Conservation (phyloP, 1,140 invertebrate genomes). For the Polypedilum vanderplanki region DNA sequence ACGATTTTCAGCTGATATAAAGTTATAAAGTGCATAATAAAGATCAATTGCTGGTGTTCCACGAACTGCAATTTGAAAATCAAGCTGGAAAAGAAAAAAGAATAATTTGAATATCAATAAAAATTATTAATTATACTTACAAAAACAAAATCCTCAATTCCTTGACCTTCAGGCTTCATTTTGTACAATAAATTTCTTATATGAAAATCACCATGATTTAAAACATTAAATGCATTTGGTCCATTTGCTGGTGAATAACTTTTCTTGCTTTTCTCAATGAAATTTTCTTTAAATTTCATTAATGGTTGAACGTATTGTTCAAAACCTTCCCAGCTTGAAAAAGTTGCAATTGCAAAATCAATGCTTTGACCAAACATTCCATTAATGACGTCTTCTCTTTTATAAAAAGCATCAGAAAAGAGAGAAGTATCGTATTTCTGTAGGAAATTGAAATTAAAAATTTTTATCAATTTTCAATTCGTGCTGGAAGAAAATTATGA, state of each 20-base stretch:
- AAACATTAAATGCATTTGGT: background rate
- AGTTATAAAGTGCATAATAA: background rate
- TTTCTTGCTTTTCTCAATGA: background rate
- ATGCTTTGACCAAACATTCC: background rate
- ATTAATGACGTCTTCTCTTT: background rate
- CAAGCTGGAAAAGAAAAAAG: background rate
- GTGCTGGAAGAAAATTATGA: no score
- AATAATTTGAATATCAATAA: background rate
- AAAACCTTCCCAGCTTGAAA: background rate
- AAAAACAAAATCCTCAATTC: background rate
- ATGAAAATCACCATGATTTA: slow-evolving; percentile 18
- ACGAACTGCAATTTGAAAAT: background rate
- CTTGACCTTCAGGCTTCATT: background rate
- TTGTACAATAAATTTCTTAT: background rate
- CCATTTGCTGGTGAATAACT: background rate
- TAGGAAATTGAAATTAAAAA: background rate
- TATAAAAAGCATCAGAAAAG: background rate
- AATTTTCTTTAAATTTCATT: background rate
- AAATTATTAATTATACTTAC: background rate
- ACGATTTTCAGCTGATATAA: background rate
- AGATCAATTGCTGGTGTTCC: background rate
- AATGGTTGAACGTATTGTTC: background rate
- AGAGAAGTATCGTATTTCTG: background rate
- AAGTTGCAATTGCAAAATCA: background rate
- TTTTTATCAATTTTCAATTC: background rate